Evolutionary conservation across 2,888 invertebrate genomes (phyloP), one percentile per base, ranked within the genome.

Genomic region (Drosophila stalkeri): DNA sequence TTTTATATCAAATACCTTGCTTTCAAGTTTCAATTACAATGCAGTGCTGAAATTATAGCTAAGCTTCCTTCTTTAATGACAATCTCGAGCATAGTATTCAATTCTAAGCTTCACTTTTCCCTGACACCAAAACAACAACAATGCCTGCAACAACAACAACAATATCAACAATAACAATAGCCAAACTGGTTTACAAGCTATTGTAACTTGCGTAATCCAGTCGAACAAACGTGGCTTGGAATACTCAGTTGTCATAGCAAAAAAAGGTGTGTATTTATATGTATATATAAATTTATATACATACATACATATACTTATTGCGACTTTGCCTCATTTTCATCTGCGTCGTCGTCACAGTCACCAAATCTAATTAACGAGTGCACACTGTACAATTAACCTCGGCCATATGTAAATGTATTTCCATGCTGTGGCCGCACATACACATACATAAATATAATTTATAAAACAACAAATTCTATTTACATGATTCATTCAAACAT

Each of bases 311-410:
- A 3, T 51, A 35, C 51, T 20, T 33, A 67, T 23, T 41, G 18
- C 39, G 46, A 8, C 23, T 55, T 33, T 37, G 39, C 49, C 39
- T 57, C 43, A 43, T 64, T 12, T 43, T 49, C 46, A 51, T 37
- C 46, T 59, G 56, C 75, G 62, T 23, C 61, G 62, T 65, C 60
- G 79, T 73, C 74, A 56, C 74, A 73, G 60, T 74, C 80, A 63
- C 57, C 70, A 79, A 77, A 70, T 73, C 77, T 72, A 85, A 85
- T 86, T 86, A 86, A 86, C 84, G 66, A 82, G 75, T 82, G 73
- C 64, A 51, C 72, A 70, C 74, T 73, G 72, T 69, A 72, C 89
- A 86, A 89, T 86, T 86, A 90, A 86, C 85, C 85, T 83, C 84
- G 69, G 64, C 14, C 27, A 60, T 71, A 82, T 88, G 77, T 66